Percentiles rank a stretch among this genome's conserved stretches.
Conservation (phyloP, 2,113 vertebrate genomes). For the Myiozetetes cayanensis region DNA sequence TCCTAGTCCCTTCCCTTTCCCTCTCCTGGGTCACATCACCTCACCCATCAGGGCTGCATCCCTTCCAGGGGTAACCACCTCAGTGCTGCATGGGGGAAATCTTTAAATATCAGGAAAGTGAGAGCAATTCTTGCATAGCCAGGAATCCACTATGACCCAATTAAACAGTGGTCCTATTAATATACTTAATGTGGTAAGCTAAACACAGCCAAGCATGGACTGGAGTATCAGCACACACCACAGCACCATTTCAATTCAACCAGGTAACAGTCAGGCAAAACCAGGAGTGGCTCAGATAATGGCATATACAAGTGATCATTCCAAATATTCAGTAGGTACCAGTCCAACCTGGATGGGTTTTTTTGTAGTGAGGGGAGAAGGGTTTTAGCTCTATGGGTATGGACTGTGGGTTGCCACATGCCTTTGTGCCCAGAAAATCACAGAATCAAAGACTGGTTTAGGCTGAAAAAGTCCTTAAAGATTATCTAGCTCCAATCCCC, state of each 20-base stretch:
- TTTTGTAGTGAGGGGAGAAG: neutral
- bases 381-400: neutral
- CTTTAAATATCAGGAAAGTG: neutral
- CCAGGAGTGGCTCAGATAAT: neutral
- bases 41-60: neutral
- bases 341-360: rapidly evolving
- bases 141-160: rapidly evolving
- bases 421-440: neutral
- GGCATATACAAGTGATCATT: rapidly evolving
- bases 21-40: neutral
- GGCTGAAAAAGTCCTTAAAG: neutral
- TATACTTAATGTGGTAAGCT: rapidly evolving
- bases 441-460: neutral
- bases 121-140: neutral
- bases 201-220: rapidly evolving
- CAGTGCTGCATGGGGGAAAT: neutral
- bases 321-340: neutral
- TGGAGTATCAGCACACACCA: neutral
- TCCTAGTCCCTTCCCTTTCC: neutral
- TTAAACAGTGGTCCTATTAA: neutral
- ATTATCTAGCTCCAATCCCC: neutral
- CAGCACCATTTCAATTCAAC: neutral
- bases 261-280: neutral
- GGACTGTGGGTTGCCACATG: neutral
- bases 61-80: neutral